Evolutionary conservation across 2,888 invertebrate species (phyloP), one percentile per base, ranked within the genome.

Genomic region (Acronicta leporina): DNA sequence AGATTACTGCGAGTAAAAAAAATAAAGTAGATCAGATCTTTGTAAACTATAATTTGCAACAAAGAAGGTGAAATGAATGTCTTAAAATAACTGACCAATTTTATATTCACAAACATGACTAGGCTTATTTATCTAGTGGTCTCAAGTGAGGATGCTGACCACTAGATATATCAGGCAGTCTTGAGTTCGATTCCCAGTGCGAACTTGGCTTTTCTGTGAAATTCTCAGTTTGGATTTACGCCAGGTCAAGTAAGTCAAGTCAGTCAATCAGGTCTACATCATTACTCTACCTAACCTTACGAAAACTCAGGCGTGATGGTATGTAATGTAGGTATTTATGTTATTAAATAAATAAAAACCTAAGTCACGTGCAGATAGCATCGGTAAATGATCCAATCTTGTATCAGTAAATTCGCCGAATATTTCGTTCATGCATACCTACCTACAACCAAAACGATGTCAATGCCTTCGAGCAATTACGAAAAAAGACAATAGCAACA

Each of bases 401-500:
- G 10, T 43, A n/a, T 11, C 20, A 45, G 45, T 42, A 52, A 51
- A 30, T 20, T 11, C n/a, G 4, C 25, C 27, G 10, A 48, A 15
- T 55, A 48, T 48, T 33, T 30, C 16, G 55, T 48, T 49, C 13
- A 41, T 35, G 35, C 38, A 40, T 16, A 51, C 41, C 35, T 16
- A 51, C 41, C 35, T 14, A 51, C 41, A 14, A 38, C 57, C 43
- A 73, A 76, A 73, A 71, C 50, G 46, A 67, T 77, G 81, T 81
- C 82, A 82, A 77, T 78, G 76, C 75, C 77, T 77, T 61, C 63
- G 49, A 70, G 68, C 77, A 82, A 81, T 80, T 77, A 77, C 65
- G 61, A 60, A 41, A 72, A 80, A 80, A 77, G 79, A 83, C 82
- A 83, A 84, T 85, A 80, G 81, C 79, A 77, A 79, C 80, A 79